Conservation (phyloP, 2,888 invertebrate genomes). For the Ormyrus labotus region DNA sequence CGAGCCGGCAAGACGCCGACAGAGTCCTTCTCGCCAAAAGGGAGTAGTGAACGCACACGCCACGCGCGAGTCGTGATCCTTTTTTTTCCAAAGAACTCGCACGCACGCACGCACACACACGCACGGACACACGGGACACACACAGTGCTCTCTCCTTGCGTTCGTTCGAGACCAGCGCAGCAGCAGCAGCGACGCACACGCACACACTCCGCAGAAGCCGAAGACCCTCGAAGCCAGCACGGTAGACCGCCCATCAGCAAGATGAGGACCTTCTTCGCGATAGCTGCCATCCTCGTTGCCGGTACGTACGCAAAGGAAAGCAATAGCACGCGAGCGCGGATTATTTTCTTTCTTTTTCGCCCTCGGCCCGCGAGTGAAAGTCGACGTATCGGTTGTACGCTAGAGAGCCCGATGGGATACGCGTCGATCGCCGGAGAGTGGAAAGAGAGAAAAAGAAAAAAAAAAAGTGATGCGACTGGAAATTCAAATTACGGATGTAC, state of each 20-base stretch:
- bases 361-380: too few species aligned
- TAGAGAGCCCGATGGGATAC: too few species aligned
- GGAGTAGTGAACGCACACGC: conserved; percentile 49
- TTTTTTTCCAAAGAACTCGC: conserved; percentile 2
- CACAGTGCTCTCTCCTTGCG: background rate
- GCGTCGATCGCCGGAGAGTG: too few species aligned
- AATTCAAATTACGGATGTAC: too few species aligned
- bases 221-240: too few species aligned
- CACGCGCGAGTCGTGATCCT: conserved; percentile 47
- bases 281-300: conserved; percentile 74
- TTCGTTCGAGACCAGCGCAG: background rate
- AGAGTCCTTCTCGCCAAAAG: conserved; percentile 70
- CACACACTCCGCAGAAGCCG: background rate
- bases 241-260: background rate
- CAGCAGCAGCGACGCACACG: too few species aligned
- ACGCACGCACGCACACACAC: background rate
- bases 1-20: conserved; percentile 72
- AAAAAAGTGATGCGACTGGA: too few species aligned
- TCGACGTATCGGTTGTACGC: too few species aligned
- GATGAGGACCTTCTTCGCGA: conserved; percentile 73
- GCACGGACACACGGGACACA: background rate
- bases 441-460: too few species aligned
- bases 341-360: too few species aligned
- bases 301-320: conserved; percentile 68
- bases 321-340: too few species aligned